Evolutionary conservation across 2,888 invertebrate genomes (phyloP), one percentile per base, ranked within the genome.

Genomic region (Drosophila anomelani): DNA sequence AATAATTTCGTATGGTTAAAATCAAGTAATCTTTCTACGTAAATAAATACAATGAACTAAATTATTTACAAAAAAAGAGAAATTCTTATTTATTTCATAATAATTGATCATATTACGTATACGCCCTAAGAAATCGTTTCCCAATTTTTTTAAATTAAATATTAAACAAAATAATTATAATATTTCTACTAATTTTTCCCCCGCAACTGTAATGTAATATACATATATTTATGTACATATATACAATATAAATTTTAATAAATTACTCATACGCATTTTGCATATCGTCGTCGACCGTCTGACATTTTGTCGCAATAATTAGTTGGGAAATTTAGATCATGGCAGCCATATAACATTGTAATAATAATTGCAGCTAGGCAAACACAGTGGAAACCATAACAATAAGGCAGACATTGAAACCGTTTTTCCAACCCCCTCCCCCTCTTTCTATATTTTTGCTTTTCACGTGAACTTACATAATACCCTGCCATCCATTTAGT

Each of bases 321-420:
- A 81, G 81, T 83, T 86, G 75, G 76, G 75, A 81, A 88, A 90
- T 89, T 77, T 86, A 82, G 88, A 89, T 88, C 88, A 89, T 88
- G 91, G 89, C 88, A 85, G 82, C 78, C 69, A 80, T 80, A 90
- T 84, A 80, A 78, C 79, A 80, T 80, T 88, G 85, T 85, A 84
- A 85, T 80, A 84, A 85, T 80, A 80, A 78, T 75, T 70, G 63
- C 67, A 74, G 55, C 47, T 75, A 76, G 55, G 49, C 61, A 63
- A 76, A n/a, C n/a, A 76, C 56, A 47, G 41, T 49, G 26, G 36
- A 61, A 72, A 54, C 46, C 38, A 63, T 20, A 69, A 56, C 34
- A 32, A 44, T 38, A 51, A 64, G n/a, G 51, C 29, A 72, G 72
- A 72, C 41, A 57, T 59, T 55, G 55, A 76, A 58, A 69, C 39